Evolutionary conservation across 2,797 vertebrate genomes (phyloP).

Genomic region (Muraenolepis orangiensis): DNA sequence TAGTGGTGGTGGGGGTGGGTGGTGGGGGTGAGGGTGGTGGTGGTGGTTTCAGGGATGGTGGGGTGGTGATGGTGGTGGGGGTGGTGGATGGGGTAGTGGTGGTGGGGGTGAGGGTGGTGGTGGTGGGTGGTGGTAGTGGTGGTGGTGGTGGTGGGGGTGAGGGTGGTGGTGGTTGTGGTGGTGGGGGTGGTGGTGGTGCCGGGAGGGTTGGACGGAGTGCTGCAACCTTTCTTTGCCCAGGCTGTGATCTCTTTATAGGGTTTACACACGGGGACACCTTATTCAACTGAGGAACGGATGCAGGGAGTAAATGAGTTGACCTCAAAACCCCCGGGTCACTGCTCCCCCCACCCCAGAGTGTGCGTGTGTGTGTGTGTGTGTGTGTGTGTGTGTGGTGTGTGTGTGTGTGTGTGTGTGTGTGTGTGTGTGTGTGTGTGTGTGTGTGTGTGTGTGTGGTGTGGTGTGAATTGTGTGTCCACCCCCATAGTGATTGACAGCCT

Average conservation of each 20-base stretch:
- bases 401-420: conserved; percentile 20
- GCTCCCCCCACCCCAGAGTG: conserved; percentile 20
- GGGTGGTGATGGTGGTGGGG: no score
- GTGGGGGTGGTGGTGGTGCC: no score
- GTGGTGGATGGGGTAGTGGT: no score
- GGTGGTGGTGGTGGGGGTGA: no score
- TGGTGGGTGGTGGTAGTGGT: no score
- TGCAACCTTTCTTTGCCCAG: conserved; percentile 36
- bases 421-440: conserved; percentile 3
- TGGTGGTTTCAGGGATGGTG: no score
- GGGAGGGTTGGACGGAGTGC: conserved; percentile 55
- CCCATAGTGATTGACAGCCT: conserved; percentile 71
- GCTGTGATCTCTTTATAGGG: conserved; percentile 67
- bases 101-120: no score
- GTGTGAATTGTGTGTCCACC: conserved; percentile 43
- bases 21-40: no score
- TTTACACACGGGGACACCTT: conserved; percentile 59
- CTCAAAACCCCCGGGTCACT: conserved; percentile 78
- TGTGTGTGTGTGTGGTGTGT: conserved; percentile 3
- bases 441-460: conserved; percentile 2
- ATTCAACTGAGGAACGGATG: conserved; percentile 81
- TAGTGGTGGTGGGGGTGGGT: no score
- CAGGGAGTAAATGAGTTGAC: conserved; percentile 78
- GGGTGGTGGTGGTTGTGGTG: no score
- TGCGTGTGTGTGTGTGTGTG: conserved; percentile 16